These are phyloP conservation scores for Hylia prasina DNA, from an alignment of 2,113 vertebrate species.

Conservation along the genomic window DNA sequence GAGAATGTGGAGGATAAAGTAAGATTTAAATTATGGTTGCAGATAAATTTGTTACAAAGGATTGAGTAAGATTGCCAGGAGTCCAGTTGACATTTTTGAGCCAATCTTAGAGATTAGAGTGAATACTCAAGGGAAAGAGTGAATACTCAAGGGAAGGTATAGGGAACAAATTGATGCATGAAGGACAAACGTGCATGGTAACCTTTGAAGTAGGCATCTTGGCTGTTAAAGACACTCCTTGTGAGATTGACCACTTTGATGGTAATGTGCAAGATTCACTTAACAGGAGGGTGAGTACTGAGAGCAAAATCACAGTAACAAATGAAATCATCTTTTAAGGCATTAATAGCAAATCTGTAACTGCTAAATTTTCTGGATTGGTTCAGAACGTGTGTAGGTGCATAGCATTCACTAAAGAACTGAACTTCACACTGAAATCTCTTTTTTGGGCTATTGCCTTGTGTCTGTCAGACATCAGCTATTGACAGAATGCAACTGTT, in stretches of 20 bases:
- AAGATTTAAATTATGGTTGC: neutral
- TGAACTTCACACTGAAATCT: neutral
- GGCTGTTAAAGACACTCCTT: neutral
- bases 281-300: neutral
- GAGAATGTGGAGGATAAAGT: neutral
- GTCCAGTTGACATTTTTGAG: neutral
- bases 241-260: neutral
- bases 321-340: neutral
- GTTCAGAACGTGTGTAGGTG: rapidly evolving
- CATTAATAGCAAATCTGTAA: neutral
- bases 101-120: neutral
- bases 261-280: neutral
- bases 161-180: rapidly evolving
- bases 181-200: neutral
- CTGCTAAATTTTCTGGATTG: neutral
- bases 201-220: neutral
- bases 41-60: neutral
- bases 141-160: neutral
- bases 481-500: neutral
- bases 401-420: neutral
- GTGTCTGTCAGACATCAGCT: neutral
- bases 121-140: neutral
- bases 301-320: neutral
- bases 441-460: neutral
- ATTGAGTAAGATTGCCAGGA: neutral